Conservation (phyloP, 2,113 vertebrate genomes). For the Ptilorrhoa leucosticta region DNA sequence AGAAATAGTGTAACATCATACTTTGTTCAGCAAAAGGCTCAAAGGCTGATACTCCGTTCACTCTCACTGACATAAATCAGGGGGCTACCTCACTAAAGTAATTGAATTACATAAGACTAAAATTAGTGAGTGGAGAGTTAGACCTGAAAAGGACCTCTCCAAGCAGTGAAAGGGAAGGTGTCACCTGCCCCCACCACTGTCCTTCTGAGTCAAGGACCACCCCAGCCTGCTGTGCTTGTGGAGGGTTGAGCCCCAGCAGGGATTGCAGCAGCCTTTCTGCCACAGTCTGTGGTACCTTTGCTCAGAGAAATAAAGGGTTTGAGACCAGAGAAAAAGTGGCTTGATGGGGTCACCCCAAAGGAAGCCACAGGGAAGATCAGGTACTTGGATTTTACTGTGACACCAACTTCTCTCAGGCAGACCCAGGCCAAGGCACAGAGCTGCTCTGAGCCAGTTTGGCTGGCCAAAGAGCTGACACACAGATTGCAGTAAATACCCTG, state of each 20-base stretch:
- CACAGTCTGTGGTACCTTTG: neutral
- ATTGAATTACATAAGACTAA: neutral
- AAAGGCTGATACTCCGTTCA: neutral
- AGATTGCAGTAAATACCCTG: neutral
- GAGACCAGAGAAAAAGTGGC: neutral
- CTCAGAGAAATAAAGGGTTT: accelerated
- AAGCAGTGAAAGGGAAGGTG: neutral
- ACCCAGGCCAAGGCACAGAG: neutral
- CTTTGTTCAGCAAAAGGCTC: neutral
- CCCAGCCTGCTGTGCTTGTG: neutral
- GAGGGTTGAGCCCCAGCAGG: neutral
- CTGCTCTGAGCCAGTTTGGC: neutral
- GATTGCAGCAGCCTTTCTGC: neutral
- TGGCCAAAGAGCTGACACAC: neutral
- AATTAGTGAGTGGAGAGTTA: neutral
- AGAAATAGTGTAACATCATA: conserved; percentile 43
- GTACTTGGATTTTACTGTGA: neutral
- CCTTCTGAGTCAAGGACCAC: neutral
- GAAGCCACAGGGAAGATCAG: neutral
- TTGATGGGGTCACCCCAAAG: neutral
- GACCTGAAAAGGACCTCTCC: neutral
- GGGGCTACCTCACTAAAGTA: neutral
- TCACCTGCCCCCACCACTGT: neutral
- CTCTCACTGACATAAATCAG: neutral
- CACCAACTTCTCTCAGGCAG: neutral